Evolutionary conservation across 2,113 vertebrate species (phyloP).

Genomic region (Erythrolamprus reginae): DNA sequence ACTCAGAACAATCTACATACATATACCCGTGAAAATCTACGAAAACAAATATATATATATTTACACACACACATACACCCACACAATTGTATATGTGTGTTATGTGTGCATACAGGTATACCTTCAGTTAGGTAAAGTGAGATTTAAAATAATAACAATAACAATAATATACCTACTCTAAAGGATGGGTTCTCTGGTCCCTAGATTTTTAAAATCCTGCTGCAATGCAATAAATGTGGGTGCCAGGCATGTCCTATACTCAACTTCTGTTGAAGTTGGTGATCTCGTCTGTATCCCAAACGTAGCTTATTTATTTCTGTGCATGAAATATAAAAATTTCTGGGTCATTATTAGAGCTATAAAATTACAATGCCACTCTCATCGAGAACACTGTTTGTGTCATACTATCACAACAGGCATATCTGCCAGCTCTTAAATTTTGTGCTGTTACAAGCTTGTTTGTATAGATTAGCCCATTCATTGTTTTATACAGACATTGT

Average conservation of each 20-base stretch:
- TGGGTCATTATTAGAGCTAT: not conserved
- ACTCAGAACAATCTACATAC: too few species aligned
- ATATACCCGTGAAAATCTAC: too few species aligned
- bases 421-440: not conserved
- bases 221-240: not conserved
- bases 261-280: not conserved
- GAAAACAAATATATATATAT: too few species aligned
- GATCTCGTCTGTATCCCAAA: fast-evolving
- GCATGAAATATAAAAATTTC: not conserved
- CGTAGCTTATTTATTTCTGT: not conserved
- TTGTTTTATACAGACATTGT: not conserved
- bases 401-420: not conserved
- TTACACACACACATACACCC: too few species aligned
- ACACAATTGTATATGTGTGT: too few species aligned
- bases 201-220: not conserved
- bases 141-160: not conserved
- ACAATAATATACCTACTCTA: not conserved
- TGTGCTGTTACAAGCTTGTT: not conserved
- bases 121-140: too few species aligned
- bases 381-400: not conserved
- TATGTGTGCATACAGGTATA: too few species aligned
- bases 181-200: not conserved
- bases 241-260: not conserved
- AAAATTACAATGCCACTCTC: not conserved
- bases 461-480: not conserved